A percentile compares a stretch with the other conserved stretches of the same genome.
Conservation (phyloP, 2,113 vertebrate genomes). For the Crotalus helleri region DNA sequence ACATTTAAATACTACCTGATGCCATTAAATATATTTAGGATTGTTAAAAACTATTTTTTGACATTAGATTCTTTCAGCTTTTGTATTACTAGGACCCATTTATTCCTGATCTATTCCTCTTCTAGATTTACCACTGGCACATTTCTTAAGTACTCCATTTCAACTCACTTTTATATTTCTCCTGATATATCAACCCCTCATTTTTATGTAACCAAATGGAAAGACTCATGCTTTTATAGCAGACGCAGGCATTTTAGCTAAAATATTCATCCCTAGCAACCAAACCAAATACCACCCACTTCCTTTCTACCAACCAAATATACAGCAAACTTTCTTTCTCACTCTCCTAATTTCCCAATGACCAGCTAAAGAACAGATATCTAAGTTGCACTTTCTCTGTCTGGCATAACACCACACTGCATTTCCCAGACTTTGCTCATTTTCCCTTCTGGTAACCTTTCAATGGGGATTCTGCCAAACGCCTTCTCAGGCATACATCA, state of each 20-base stretch:
- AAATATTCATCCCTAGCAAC: neutral
- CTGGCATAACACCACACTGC: neutral
- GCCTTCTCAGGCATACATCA: neutral
- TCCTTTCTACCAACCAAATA: neutral
- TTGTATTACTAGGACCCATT: neutral
- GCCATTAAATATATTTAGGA: neutral
- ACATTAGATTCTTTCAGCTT: neutral
- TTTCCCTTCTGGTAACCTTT: neutral
- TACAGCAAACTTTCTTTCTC: neutral
- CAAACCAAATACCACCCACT: neutral
- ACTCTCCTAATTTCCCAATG: neutral
- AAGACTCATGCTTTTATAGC: neutral
- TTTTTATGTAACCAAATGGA: neutral
- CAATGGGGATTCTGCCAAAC: neutral
- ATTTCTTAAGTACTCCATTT: neutral
- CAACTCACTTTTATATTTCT: neutral
- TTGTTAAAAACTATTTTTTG: neutral
- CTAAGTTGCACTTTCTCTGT: neutral
- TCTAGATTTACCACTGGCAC: neutral
- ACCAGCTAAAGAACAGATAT: neutral
- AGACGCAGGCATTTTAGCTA: rapidly evolving
- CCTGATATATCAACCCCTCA: neutral
- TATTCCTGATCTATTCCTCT: neutral
- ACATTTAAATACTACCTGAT: neutral
- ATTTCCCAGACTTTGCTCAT: neutral